phyloP scores from a whole-genome alignment of 2,113 vertebrate species.

The Aegithalos caudatus region DNA sequence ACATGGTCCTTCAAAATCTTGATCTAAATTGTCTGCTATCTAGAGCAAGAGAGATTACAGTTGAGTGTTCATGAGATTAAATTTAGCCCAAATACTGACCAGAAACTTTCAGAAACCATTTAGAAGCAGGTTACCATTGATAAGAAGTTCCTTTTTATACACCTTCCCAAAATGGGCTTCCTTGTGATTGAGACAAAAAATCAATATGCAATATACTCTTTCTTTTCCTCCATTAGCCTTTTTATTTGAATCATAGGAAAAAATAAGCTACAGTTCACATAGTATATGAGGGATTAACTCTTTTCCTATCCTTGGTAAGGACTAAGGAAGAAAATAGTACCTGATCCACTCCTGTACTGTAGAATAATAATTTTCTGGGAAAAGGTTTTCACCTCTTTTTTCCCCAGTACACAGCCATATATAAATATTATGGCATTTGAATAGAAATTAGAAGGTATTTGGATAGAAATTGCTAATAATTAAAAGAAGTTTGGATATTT shows the following conservation, averaged over 20 bases:
- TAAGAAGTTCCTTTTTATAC: not conserved
- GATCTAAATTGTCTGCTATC: not conserved
- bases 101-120: not conserved
- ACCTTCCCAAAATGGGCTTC: not conserved
- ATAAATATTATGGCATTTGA: not conserved
- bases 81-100: not conserved
- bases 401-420: not conserved
- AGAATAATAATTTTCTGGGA: not conserved
- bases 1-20: not conserved
- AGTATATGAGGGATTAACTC: not conserved
- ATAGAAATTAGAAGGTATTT: not conserved
- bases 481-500: not conserved
- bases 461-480: not conserved
- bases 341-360: not conserved
- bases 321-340: not conserved
- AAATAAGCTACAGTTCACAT: not conserved
- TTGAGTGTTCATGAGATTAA: not conserved
- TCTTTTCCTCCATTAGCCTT: not conserved
- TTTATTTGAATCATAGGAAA: not conserved
- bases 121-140: not conserved
- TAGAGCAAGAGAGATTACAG: not conserved
- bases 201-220: not conserved
- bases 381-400: not conserved
- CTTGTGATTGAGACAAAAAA: not conserved
- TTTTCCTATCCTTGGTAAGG: not conserved